Percentiles rank a stretch among this genome's conserved stretches.
Evolutionary conservation across 37 sponge, comb jelly and placozoan species (phyloP).

Genomic region (Cliona cf. orientalis): DNA sequence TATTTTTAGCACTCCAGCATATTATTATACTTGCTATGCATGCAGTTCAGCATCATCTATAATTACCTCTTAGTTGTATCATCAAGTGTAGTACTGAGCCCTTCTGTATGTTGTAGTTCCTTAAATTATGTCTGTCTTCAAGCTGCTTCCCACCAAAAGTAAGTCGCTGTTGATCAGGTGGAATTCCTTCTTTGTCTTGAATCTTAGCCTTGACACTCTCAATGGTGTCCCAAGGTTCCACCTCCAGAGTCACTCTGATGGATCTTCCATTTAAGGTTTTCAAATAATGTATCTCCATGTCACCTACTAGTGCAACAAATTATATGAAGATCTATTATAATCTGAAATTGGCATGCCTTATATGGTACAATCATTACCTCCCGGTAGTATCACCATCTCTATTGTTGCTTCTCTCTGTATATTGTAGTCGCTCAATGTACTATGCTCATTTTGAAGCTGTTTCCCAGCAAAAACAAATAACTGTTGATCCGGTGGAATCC

Average conservation of each 20-base stretch:
- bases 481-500: slow-evolving; percentile 96
- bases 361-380: too few relatives aligned
- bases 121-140: slow-evolving; percentile 50
- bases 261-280: slow-evolving; percentile 85
- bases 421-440: slow-evolving; percentile 64
- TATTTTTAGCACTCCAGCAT: too few relatives aligned
- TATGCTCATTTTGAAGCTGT: slow-evolving; percentile 56
- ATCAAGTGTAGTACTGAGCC: slow-evolving; percentile 87
- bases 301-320: too few relatives aligned
- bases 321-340: too few relatives aligned
- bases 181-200: slow-evolving; percentile 95
- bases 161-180: slow-evolving; percentile 96
- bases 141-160: slow-evolving; percentile 89
- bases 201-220: slow-evolving; percentile 93
- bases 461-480: slow-evolving; percentile 93
- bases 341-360: too few relatives aligned
- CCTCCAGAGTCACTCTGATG: slow-evolving; percentile 94
- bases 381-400: slow-evolving; percentile 58
- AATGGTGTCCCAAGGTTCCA: slow-evolving; percentile 88
- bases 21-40: too few relatives aligned
- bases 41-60: too few relatives aligned
- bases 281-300: slow-evolving; percentile 71
- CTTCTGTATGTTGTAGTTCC: slow-evolving; percentile 85
- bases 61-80: slow-evolving; percentile 21
- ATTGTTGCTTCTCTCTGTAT: slow-evolving; percentile 92